phyloP scores from a whole-genome alignment of 2,113 vertebrate species.

The Gadus macrocephalus region DNA sequence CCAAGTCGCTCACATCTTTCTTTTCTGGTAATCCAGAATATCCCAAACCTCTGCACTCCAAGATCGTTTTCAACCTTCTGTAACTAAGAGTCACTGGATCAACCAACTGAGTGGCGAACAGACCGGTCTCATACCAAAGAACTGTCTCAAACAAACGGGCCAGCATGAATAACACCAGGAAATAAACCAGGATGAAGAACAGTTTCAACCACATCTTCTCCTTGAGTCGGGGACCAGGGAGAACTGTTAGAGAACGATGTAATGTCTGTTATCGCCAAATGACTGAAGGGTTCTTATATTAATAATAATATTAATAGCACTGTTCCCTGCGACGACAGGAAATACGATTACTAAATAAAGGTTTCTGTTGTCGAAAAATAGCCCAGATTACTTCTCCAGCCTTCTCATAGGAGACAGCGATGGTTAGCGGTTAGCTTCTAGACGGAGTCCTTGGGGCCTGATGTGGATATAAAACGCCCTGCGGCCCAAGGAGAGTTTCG shows the following conservation, averaged over 20 bases:
- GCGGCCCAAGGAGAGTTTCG: not conserved
- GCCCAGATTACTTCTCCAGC: not conserved
- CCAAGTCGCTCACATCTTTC: slow-evolving; percentile 88
- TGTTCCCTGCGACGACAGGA: not conserved
- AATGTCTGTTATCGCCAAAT: not conserved
- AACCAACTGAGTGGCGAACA: slow-evolving; percentile 90
- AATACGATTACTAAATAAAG: not conserved
- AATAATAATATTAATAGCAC: not conserved
- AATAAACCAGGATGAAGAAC: slow-evolving; percentile 90
- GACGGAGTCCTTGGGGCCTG: not conserved
- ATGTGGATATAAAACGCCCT: not conserved
- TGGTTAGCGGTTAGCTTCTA: not conserved
- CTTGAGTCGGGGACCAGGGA: not conserved
- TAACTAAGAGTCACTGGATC: slow-evolving; percentile 92
- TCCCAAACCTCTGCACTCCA: slow-evolving; percentile 89
- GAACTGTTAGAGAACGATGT: not conserved
- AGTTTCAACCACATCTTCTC: slow-evolving; percentile 92
- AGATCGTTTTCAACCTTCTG: slow-evolving; percentile 87
- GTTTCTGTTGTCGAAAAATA: not conserved
- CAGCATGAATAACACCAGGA: slow-evolving; percentile 86
- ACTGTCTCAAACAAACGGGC: slow-evolving; percentile 91
- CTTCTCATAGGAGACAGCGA: not conserved
- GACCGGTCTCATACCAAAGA: slow-evolving; percentile 93
- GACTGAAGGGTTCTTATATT: not conserved
- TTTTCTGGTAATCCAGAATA: slow-evolving; percentile 88